Evolutionary conservation across 2,797 vertebrate species (phyloP).

Genomic region (Acanthurus lineatus): DNA sequence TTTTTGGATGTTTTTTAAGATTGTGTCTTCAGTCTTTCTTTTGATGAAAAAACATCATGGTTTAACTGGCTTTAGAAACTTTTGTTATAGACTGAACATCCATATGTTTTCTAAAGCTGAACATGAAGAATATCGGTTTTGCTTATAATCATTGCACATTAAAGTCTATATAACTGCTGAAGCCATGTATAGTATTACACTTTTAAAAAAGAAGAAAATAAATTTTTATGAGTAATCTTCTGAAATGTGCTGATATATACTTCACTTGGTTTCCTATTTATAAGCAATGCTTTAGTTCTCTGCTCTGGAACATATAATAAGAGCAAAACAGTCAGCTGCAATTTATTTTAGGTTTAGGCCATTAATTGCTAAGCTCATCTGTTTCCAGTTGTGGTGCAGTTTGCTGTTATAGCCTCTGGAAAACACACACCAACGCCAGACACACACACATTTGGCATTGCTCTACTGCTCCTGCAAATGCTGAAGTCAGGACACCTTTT

Average conservation of each 20-base stretch:
- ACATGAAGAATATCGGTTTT: slow-evolving; percentile 59
- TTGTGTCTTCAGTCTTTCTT: slow-evolving; percentile 46
- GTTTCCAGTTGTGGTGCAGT: slow-evolving; percentile 68
- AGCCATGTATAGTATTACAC: slow-evolving; percentile 73
- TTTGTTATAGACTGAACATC: slow-evolving; percentile 43
- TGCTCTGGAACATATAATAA: neutral
- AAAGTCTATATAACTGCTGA: slow-evolving; percentile 52
- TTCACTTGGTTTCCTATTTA: slow-evolving; percentile 27
- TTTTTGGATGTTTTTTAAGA: neutral
- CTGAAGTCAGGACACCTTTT: slow-evolving; percentile 60
- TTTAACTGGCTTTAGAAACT: slow-evolving; percentile 12
- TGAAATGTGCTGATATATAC: slow-evolving; percentile 2
- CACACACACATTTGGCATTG: slow-evolving; percentile 9
- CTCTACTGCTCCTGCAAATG: slow-evolving; percentile 39
- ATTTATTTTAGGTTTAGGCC: slow-evolving; percentile 39
- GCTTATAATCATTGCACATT: slow-evolving; percentile 50
- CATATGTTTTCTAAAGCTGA: slow-evolving; percentile 41
- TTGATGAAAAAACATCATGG: neutral
- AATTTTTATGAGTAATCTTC: slow-evolving; percentile 22
- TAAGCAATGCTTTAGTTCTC: neutral
- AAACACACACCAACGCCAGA: slow-evolving; percentile 40
- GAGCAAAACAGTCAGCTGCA: slow-evolving; percentile 27
- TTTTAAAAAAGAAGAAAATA: slow-evolving; percentile 44
- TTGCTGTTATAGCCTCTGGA: slow-evolving; percentile 64
- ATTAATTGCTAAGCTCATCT: slow-evolving; percentile 60